Conservation (phyloP, 2,113 vertebrate genomes). For the Antechinus stuartii region DNA sequence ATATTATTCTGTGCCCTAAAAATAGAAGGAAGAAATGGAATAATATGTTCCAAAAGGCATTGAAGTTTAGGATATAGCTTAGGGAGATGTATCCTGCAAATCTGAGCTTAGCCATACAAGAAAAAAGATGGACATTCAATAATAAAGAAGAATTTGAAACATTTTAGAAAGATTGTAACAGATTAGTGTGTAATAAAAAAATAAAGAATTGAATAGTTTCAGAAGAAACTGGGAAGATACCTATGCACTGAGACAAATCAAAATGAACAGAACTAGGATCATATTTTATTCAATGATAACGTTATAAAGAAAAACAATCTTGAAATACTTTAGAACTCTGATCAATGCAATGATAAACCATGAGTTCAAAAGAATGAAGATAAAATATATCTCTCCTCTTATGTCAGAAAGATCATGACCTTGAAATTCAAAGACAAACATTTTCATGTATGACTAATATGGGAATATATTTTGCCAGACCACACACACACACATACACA, state of each 20-base stretch:
- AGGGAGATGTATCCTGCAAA: background rate
- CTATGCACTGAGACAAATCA: background rate
- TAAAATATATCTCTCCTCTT: background rate
- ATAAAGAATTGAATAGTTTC: background rate
- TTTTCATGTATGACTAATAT: background rate
- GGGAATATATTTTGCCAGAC: background rate
- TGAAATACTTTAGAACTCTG: background rate
- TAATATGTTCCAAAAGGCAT: background rate
- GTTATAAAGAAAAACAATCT: background rate
- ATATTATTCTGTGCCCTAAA: background rate
- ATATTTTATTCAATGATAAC: background rate
- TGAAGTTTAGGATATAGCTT: background rate
- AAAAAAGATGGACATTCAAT: background rate
- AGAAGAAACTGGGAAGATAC: background rate
- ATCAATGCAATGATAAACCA: background rate
- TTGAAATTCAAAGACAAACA: background rate
- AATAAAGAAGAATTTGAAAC: background rate
- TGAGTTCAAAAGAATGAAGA: background rate
- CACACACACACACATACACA: background rate
- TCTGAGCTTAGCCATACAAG: background rate
- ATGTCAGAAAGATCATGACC: background rate
- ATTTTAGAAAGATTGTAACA: background rate
- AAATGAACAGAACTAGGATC: background rate
- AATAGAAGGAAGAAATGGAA: background rate
- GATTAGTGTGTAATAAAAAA: background rate